Conservation (phyloP, 2,888 invertebrate species). For the Rhamphomyia laevipes region DNA sequence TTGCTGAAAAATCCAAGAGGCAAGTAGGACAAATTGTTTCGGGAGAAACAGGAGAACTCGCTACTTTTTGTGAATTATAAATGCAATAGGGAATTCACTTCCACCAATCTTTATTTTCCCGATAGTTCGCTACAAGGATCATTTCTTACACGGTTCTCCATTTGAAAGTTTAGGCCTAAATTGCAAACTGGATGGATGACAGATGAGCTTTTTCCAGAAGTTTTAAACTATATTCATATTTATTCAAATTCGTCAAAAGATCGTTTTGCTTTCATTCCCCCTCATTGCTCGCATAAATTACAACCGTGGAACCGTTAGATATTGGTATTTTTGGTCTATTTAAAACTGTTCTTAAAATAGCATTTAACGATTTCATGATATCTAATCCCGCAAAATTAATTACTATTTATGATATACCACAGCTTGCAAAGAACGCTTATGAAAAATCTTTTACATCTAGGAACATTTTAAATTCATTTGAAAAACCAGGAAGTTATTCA, state of each 20-base stretch:
- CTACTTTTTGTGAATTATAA: slow-evolving; percentile 10
- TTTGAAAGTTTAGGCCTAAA: neutral
- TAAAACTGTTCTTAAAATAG: slow-evolving; percentile 20
- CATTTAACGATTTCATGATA: slow-evolving; percentile 22
- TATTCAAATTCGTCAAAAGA: slow-evolving; percentile 8
- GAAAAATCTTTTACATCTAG: neutral
- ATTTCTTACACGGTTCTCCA: slow-evolving; percentile 1
- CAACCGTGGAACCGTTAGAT: slow-evolving; percentile 21
- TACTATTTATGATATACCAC: too few species aligned
- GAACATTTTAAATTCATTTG: slow-evolving; percentile 3
- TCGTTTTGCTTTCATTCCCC: slow-evolving; percentile 8
- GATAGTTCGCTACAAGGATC: slow-evolving; percentile 1
- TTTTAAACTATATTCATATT: slow-evolving; percentile 15
- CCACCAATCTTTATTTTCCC: neutral
- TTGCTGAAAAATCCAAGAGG: too few species aligned
- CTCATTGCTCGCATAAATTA: slow-evolving; percentile 11
- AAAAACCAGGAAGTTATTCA: neutral
- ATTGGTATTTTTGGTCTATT: slow-evolving; percentile 20
- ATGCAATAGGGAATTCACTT: too few species aligned
- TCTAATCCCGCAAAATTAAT: slow-evolving; percentile 22
- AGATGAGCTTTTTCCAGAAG: slow-evolving; percentile 13
- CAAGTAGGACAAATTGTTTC: slow-evolving; percentile 11
- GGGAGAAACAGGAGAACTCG: slow-evolving; percentile 15
- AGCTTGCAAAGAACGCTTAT: slow-evolving; percentile 8
- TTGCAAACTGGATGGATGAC: slow-evolving; percentile 20